Percentiles rank a stretch among this genome's conserved stretches.
Evolutionary conservation across 2,888 invertebrate genomes (phyloP).

Genomic region (Philonicus albiceps): DNA sequence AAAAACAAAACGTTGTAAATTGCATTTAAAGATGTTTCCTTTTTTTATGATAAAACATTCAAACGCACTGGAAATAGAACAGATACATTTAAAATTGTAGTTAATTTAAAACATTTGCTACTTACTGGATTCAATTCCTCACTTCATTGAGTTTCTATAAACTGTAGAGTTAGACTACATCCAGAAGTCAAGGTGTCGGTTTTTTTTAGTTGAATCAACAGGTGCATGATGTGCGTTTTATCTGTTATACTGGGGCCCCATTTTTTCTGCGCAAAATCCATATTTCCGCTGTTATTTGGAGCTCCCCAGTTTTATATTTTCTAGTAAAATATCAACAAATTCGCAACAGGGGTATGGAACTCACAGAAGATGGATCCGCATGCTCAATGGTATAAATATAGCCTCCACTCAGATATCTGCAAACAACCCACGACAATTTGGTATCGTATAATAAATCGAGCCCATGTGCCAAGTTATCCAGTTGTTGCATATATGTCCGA

Average conservation of each 20-base stretch:
- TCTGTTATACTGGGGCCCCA: background rate
- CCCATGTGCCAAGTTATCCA: conserved; percentile 40
- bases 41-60: too few species aligned
- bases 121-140: background rate
- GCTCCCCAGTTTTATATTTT: background rate
- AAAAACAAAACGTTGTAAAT: background rate
- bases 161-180: background rate
- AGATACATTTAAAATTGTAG: background rate
- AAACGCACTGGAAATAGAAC: background rate
- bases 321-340: background rate
- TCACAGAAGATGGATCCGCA: background rate
- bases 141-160: background rate
- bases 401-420: conserved; percentile 20
- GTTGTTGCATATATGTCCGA: conserved; percentile 47
- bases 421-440: conserved; percentile 11
- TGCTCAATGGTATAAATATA: background rate
- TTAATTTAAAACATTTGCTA: background rate
- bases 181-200: background rate
- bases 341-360: background rate
- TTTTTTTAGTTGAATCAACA: background rate
- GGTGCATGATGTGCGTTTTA: background rate
- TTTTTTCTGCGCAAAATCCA: background rate
- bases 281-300: background rate
- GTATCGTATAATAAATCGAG: conserved; percentile 37
- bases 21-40: background rate